These are phyloP conservation scores for Cuculus canorus DNA, from an alignment of 2,797 vertebrate genomes.

Conservation along the genomic window DNA sequence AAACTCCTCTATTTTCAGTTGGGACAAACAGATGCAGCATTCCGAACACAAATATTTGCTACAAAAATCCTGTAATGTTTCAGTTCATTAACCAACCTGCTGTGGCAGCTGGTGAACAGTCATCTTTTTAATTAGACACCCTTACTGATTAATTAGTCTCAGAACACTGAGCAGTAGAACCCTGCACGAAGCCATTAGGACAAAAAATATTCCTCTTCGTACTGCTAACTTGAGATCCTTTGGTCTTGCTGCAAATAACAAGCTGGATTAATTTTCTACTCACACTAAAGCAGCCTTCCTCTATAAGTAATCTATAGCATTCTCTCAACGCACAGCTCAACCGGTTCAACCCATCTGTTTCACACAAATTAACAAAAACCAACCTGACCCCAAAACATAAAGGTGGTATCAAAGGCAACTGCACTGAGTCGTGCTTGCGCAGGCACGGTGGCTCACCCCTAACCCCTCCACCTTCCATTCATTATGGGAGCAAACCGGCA, in stretches of 20 bases:
- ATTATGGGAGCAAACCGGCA: background rate
- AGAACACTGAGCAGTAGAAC: conserved; percentile 61
- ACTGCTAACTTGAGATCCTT: background rate
- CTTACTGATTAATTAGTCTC: conserved; percentile 77
- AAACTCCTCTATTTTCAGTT: background rate
- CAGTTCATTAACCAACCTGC: conserved; percentile 54
- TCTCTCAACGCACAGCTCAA: background rate
- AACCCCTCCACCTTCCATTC: background rate
- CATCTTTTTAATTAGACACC: conserved; percentile 74
- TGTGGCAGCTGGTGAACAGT: conserved; percentile 71
- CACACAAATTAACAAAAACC: background rate
- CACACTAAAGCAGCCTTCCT: background rate
- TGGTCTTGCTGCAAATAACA: conserved; percentile 14
- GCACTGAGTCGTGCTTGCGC: background rate
- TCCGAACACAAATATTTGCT: conserved; percentile 40
- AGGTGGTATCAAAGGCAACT: background rate
- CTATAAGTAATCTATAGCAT: background rate
- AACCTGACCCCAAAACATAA: background rate
- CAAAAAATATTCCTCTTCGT: conserved; percentile 11
- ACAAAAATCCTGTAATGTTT: conserved; percentile 41
- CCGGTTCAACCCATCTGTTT: background rate
- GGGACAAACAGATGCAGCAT: conserved; percentile 7
- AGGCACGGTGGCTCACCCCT: background rate
- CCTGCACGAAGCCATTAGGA: conserved; percentile 30
- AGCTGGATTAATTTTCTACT: conserved; percentile 28